Evolutionary conservation across 2,113 vertebrate species (phyloP).

Genomic region (Jaculus jaculus): DNA sequence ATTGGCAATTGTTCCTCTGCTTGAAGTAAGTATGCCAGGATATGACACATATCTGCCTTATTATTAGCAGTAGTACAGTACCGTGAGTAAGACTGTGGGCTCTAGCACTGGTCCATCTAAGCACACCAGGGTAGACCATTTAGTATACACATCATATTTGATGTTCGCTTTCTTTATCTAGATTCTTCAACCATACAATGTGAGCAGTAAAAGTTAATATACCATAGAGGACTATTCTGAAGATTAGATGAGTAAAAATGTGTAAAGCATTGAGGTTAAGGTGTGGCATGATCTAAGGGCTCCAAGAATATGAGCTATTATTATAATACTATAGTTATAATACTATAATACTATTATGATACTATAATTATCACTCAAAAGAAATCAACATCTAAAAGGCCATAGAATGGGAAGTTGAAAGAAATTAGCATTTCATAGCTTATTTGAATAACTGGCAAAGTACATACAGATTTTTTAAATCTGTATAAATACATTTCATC

Average conservation of each 20-base stretch:
- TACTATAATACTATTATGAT: too few species aligned
- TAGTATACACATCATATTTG: neutral
- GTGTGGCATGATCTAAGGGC: neutral
- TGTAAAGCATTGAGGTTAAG: neutral
- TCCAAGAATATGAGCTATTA: neutral
- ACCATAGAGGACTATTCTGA: neutral
- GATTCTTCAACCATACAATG: neutral
- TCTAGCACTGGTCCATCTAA: neutral
- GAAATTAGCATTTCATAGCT: neutral
- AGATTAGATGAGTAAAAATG: neutral
- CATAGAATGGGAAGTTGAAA: neutral
- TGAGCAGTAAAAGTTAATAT: neutral
- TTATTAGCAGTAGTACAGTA: neutral
- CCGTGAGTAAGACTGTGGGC: neutral
- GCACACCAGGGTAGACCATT: neutral
- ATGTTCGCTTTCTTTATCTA: neutral
- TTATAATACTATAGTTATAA: too few species aligned
- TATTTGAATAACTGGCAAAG: neutral
- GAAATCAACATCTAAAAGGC: neutral
- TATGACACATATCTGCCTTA: neutral
- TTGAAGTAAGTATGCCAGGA: too few species aligned
- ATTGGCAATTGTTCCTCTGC: neutral
- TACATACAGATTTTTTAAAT: neutral
- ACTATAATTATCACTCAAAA: neutral
- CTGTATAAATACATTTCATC: too few species aligned